phyloP scores from a whole-genome alignment of 2,888 invertebrate species.

The Eulithis prunata region DNA sequence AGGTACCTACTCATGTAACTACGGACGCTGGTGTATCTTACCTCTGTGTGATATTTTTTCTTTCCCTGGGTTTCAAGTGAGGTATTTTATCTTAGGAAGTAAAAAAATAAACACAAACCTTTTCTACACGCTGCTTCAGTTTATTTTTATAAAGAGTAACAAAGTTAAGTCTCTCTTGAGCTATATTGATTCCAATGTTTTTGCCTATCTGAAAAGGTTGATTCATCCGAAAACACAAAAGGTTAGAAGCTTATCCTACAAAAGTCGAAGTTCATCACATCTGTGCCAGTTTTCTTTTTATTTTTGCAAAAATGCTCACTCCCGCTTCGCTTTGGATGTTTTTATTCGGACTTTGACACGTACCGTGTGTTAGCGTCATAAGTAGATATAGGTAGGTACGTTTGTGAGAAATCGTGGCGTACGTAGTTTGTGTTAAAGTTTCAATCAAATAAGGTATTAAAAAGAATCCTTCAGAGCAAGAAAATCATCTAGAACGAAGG shows the following conservation, averaged over 20 bases:
- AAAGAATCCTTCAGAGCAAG: no score
- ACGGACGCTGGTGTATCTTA: no score
- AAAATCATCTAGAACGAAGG: no score
- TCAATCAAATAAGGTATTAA: no score
- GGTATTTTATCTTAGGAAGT: no score
- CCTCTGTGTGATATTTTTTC: no score
- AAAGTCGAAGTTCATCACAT: conserved; percentile 27
- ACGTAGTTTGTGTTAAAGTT: no score
- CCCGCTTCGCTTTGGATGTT: conserved; percentile 10
- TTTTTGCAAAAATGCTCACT: conserved; percentile 17
- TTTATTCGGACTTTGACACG: conserved; percentile 13
- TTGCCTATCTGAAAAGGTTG: conserved; percentile 16
- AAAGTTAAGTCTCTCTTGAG: conserved; percentile 9
- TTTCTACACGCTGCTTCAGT: no score
- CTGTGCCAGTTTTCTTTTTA: conserved; percentile 24
- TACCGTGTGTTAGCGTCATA: not conserved
- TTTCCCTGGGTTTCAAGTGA: no score
- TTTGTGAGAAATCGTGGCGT: no score
- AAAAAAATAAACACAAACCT: no score
- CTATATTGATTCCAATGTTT: conserved; percentile 13
- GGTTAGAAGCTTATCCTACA: conserved; percentile 26
- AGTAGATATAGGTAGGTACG: not conserved
- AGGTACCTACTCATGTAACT: no score
- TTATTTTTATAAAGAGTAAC: not conserved
- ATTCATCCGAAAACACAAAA: conserved; percentile 19